phyloP scores from a whole-genome alignment of 1,140 invertebrate genomes.

The Chionoecetes opilio region DNA sequence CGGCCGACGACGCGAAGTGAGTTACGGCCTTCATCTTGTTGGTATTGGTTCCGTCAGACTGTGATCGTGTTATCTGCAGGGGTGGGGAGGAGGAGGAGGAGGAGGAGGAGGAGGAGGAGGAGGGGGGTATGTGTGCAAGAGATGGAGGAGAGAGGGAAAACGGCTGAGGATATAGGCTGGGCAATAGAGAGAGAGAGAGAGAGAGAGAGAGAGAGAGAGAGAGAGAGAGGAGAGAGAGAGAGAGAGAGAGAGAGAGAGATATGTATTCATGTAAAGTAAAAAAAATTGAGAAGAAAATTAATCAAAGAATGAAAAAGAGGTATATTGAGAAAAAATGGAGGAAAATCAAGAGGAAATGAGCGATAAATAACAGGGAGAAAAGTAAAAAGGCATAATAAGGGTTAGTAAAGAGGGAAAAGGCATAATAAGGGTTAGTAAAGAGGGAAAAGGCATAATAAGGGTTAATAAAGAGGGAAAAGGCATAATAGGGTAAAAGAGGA shows the following conservation, averaged over 20 bases:
- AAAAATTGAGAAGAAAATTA: too few species aligned
- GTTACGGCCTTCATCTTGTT: slow-evolving; percentile 28
- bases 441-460: not conserved
- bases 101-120: not conserved
- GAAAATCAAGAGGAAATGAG: too few species aligned
- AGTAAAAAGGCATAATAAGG: not conserved
- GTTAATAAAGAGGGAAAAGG: too few species aligned
- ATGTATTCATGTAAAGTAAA: too few species aligned
- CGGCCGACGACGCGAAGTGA: slow-evolving; percentile 13
- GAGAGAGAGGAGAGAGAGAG: not conserved
- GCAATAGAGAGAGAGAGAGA: not conserved
- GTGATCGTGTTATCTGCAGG: slow-evolving; percentile 33
- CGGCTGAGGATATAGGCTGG: not conserved
- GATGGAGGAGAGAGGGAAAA: not conserved
- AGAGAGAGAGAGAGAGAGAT: too few species aligned
- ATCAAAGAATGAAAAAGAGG: not conserved
- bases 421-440: not conserved
- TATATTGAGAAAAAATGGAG: not conserved
- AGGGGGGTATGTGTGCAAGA: not conserved
- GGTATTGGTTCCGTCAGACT: slow-evolving; percentile 27
- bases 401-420: not conserved
- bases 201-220: not conserved
- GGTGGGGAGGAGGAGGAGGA: not conserved
- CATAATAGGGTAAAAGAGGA: not conserved
- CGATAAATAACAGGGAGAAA: too few species aligned